A percentile compares a stretch with the other conserved stretches of the same genome.
Conservation (phyloP, 2,888 invertebrate species). For the Phortica magna region DNA sequence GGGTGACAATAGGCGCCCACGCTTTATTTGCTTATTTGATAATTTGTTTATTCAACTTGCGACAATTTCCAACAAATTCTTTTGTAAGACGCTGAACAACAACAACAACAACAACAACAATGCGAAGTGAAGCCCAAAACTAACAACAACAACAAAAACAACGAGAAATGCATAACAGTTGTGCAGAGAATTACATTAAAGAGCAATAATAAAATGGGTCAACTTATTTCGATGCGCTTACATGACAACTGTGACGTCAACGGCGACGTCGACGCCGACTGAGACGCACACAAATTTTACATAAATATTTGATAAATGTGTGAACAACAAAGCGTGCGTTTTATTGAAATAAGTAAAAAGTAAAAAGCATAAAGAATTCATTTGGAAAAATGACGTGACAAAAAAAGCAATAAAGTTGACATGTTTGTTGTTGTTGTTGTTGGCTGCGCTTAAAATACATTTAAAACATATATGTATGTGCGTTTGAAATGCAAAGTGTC, state of each 20-base stretch:
- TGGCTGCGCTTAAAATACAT: neutral
- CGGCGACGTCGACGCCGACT: slow-evolving; percentile 21
- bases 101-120: neutral
- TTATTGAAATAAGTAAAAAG: neutral
- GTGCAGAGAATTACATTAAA: no score
- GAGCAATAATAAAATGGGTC: no score
- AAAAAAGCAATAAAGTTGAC: no score
- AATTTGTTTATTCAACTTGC: neutral
- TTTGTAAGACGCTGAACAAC: slow-evolving; percentile 5
- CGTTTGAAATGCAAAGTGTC: slow-evolving; percentile 12
- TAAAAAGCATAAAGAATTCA: no score
- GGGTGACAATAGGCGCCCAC: neutral
- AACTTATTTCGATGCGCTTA: slow-evolving; percentile 3
- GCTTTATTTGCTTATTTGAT: slow-evolving; percentile 7
- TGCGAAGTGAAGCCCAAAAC: neutral
- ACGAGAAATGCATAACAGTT: slow-evolving; percentile 15
- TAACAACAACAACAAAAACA: slow-evolving; percentile 39
- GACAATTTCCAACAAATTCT: slow-evolving; percentile 14
- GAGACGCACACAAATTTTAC: slow-evolving; percentile 42
- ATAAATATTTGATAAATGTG: slow-evolving; percentile 38
- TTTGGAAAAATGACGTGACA: no score
- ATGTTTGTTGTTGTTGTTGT: slow-evolving; percentile 23
- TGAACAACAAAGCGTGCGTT: slow-evolving; percentile 24
- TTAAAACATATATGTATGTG: no score
- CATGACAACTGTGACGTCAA: slow-evolving; percentile 3